phyloP scores from a whole-genome alignment of 2,888 invertebrate genomes.

The Troilus luridus region DNA sequence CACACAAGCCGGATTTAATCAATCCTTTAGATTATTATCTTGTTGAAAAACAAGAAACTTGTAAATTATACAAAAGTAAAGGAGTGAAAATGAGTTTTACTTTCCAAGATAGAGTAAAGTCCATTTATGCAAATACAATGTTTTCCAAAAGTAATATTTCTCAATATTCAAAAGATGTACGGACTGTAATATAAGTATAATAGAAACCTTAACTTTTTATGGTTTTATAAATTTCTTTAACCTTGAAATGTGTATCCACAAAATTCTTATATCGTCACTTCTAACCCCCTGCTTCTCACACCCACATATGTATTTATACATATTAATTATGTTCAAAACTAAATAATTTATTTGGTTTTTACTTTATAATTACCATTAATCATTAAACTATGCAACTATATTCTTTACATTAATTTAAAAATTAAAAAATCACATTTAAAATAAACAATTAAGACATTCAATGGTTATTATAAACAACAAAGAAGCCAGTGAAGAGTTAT shows the following conservation, averaged over 20 bases:
- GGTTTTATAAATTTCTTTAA: too few species aligned
- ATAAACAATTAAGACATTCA: neutral
- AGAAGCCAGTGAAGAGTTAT: neutral
- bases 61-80: neutral
- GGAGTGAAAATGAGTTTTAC: too few species aligned
- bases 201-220: too few species aligned
- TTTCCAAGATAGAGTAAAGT: too few species aligned
- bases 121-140: too few species aligned
- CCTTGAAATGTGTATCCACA: too few species aligned
- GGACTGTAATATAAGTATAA: too few species aligned
- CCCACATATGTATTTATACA: neutral
- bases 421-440: slow-evolving; percentile 11
- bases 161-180: too few species aligned
- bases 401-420: neutral
- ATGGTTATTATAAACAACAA: neutral
- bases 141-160: too few species aligned
- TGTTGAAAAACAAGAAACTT: neutral
- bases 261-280: too few species aligned
- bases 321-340: neutral
- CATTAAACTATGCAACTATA: neutral
- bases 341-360: neutral
- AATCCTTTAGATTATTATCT: neutral
- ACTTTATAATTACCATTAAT: neutral
- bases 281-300: too few species aligned
- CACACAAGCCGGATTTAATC: neutral